Evolutionary conservation across 2,797 vertebrate genomes (phyloP).

Genomic region (Channa striata): DNA sequence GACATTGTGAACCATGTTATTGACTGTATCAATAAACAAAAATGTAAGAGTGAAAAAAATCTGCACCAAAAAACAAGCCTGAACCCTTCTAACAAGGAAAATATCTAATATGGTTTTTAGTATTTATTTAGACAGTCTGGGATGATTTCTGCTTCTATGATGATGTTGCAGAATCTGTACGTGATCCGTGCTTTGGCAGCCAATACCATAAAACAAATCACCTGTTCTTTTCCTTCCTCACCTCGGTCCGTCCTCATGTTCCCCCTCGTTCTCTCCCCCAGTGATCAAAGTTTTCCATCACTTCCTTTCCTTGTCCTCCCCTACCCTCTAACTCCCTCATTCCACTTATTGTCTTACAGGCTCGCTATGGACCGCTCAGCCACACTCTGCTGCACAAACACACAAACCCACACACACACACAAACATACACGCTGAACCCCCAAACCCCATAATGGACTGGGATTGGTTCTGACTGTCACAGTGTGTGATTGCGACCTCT

Average conservation of each 20-base stretch:
- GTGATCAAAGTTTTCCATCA: constrained; percentile 42
- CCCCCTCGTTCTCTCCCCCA: constrained; percentile 32
- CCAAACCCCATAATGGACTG: constrained; percentile 84
- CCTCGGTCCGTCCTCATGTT: constrained; percentile 9
- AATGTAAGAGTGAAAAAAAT: too few species aligned
- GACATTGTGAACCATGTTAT: too few species aligned
- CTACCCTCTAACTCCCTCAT: constrained; percentile 45
- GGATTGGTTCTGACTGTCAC: constrained; percentile 79
- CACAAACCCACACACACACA: constrained; percentile 24
- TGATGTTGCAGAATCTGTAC: too few species aligned
- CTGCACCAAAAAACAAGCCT: too few species aligned
- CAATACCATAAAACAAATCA: too few species aligned
- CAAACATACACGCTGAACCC: constrained; percentile 24
- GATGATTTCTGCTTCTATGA: too few species aligned
- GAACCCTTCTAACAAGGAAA: too few species aligned
- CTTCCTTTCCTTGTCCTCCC: constrained; percentile 21
- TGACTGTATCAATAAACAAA: too few species aligned
- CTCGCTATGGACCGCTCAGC: constrained; percentile 43
- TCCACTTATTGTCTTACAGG: constrained; percentile 54
- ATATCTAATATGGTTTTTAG: too few species aligned
- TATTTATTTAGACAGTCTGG: too few species aligned
- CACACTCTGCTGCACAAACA: constrained; percentile 41
- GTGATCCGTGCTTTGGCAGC: too few species aligned
- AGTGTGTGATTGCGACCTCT: constrained; percentile 87
- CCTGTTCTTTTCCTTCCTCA: too few species aligned